Conservation (phyloP, 2,888 invertebrate species). For the Andricus quercusramuli region DNA sequence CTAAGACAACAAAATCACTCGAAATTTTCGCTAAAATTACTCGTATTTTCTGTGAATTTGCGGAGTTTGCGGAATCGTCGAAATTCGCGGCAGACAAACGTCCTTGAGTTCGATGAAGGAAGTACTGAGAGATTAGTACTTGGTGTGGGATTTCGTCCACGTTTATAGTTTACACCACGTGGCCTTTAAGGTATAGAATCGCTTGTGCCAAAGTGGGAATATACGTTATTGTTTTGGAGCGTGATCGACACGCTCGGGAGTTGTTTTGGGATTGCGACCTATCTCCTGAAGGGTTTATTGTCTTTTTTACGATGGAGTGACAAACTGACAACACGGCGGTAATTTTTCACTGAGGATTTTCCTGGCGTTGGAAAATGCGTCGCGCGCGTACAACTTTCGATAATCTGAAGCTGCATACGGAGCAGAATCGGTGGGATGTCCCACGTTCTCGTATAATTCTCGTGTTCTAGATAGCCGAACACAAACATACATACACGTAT, state of each 20-base stretch:
- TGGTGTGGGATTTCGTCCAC: background rate
- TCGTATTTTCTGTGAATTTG: background rate
- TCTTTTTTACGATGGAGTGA: background rate
- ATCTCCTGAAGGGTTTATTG: background rate
- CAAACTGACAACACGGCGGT: background rate
- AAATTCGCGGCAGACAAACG: background rate
- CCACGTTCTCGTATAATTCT: slow-evolving; percentile 9
- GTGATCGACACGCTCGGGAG: background rate
- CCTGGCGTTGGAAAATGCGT: background rate
- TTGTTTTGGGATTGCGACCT: background rate
- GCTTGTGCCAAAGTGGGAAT: background rate
- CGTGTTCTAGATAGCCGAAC: slow-evolving; percentile 2
- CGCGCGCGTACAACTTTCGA: background rate
- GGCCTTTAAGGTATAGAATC: slow-evolving; percentile 1
- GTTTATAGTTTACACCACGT: slow-evolving; percentile 27
- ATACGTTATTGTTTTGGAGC: slow-evolving; percentile 17
- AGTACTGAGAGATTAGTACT: background rate
- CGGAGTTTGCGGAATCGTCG: background rate
- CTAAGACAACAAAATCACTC: background rate
- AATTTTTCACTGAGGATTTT: slow-evolving; percentile 7
- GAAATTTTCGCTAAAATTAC: background rate
- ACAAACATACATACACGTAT: slow-evolving; percentile 19
- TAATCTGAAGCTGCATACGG: slow-evolving; percentile 20
- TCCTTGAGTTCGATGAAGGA: background rate
- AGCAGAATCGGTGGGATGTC: slow-evolving; percentile 34